Percentiles rank a stretch among this genome's conserved stretches.
Conservation (phyloP, 2,797 vertebrate genomes). For the Bucorvus abyssinicus region DNA sequence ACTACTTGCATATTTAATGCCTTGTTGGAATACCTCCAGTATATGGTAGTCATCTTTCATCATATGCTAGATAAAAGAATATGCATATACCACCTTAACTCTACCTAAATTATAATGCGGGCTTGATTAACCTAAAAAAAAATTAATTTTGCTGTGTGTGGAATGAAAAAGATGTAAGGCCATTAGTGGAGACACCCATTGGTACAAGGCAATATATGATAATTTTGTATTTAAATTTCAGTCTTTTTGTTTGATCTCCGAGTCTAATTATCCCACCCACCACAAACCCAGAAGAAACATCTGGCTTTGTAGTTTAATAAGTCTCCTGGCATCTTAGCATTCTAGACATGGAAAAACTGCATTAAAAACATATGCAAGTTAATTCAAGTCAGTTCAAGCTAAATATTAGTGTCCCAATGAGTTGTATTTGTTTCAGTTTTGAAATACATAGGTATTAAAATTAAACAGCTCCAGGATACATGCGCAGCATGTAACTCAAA, state of each 20-base stretch:
- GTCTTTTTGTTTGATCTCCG: neutral
- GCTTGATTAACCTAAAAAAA: neutral
- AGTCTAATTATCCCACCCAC: neutral
- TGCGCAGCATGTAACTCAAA: neutral
- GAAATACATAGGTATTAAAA: neutral
- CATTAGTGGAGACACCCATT: neutral
- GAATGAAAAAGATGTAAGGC: neutral
- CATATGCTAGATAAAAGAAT: neutral
- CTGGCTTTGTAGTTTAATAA: constrained; percentile 6
- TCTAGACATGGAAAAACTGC: neutral
- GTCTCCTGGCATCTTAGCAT: neutral
- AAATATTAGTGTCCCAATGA: neutral
- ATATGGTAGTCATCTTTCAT: neutral
- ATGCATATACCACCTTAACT: neutral
- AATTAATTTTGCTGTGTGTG: neutral
- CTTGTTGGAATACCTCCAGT: neutral
- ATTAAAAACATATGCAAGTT: neutral
- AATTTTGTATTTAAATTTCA: neutral
- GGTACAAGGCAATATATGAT: neutral
- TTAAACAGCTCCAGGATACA: neutral
- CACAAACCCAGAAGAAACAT: neutral
- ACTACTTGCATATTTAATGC: neutral
- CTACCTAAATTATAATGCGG: neutral
- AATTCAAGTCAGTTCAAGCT: constrained; percentile 18
- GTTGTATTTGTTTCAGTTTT: neutral